Conservation (phyloP, 2,797 vertebrate species). For the Neosilurus hyrtlii region DNA sequence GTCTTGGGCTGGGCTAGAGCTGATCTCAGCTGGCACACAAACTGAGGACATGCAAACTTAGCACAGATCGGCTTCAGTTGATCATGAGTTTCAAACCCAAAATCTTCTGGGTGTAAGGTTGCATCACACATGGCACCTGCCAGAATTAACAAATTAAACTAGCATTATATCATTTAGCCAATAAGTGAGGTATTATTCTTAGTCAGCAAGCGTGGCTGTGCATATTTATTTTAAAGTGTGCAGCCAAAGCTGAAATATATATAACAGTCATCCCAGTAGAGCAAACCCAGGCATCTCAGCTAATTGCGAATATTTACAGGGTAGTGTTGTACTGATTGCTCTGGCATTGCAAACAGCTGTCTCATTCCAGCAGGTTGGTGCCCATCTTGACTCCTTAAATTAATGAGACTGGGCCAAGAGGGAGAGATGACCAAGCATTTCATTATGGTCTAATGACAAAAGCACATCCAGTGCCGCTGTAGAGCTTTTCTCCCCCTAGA, state of each 20-base stretch:
- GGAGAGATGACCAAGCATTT: constrained; percentile 54
- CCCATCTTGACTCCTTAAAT: constrained; percentile 38
- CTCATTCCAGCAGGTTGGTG: constrained; percentile 41
- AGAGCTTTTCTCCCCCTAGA: constrained; percentile 18
- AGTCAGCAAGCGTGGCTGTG: constrained; percentile 4
- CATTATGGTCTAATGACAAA: constrained; percentile 46
- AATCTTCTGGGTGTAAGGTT: no score
- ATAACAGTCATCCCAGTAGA: constrained; percentile 24
- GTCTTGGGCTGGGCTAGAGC: no score
- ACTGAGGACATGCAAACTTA: no score
- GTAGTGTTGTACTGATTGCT: constrained; percentile 32
- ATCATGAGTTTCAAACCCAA: no score
- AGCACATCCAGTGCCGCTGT: constrained; percentile 37
- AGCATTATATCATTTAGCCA: neutral
- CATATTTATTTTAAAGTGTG: constrained; percentile 22
- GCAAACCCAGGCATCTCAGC: constrained; percentile 35
- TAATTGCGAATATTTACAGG: constrained; percentile 55
- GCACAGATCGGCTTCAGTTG: no score
- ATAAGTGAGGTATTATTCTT: neutral
- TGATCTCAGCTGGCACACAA: no score
- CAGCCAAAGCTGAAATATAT: neutral
- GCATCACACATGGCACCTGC: no score
- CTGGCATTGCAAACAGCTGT: constrained; percentile 45
- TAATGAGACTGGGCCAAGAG: constrained; percentile 44
- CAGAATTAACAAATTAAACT: neutral